Evolutionary conservation across 2,888 invertebrate genomes (phyloP).

Genomic region (Cheilosia soror): DNA sequence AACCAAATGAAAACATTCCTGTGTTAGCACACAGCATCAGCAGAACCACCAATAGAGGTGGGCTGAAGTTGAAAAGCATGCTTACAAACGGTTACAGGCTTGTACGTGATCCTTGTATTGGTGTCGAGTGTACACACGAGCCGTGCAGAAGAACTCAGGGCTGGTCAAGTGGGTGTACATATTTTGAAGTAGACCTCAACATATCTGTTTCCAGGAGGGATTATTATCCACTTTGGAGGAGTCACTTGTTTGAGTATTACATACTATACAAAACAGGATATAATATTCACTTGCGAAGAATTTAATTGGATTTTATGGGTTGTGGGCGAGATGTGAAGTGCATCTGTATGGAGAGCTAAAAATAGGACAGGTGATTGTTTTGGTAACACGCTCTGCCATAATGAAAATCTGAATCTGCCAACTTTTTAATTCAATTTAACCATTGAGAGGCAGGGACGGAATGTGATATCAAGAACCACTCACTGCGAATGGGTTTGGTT

Average conservation of each 20-base stretch:
- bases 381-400: neutral
- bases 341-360: neutral
- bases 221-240: slow-evolving; percentile 47
- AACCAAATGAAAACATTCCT: slow-evolving; percentile 1
- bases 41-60: slow-evolving; percentile 32
- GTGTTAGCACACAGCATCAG: neutral
- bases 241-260: slow-evolving; percentile 34
- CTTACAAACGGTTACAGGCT: slow-evolving; percentile 52
- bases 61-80: slow-evolving; percentile 60
- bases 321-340: neutral
- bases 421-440: neutral
- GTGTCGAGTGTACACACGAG: slow-evolving; percentile 3
- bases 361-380: neutral
- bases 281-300: slow-evolving; percentile 5
- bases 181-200: slow-evolving; percentile 50
- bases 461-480: no score
- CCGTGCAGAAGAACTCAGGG: neutral
- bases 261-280: slow-evolving; percentile 33
- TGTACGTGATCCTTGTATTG: slow-evolving; percentile 45
- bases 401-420: neutral
- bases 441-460: neutral
- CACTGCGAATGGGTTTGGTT: no score
- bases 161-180: slow-evolving; percentile 42
- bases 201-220: slow-evolving; percentile 29
- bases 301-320: slow-evolving; percentile 42